phyloP scores from a whole-genome alignment of 2,113 vertebrate species.

The Tetrax tetrax region DNA sequence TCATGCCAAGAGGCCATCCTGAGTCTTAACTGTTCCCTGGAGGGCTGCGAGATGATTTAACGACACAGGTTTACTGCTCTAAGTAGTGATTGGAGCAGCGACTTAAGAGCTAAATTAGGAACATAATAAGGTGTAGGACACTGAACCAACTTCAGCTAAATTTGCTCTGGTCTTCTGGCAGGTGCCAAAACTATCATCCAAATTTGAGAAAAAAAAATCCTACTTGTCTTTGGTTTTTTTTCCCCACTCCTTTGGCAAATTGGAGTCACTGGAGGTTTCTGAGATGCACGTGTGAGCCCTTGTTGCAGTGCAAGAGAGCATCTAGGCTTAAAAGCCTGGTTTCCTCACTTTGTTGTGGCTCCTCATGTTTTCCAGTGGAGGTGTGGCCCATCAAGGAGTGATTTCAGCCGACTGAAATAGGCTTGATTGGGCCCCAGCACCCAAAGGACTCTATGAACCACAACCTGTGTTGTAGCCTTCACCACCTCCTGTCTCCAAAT shows the following conservation, averaged over 20 bases:
- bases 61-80: constrained; percentile 1
- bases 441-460: neutral
- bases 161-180: neutral
- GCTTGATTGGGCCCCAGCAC: neutral
- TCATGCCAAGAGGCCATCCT: neutral
- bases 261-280: neutral
- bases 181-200: neutral
- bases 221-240: neutral
- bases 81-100: neutral
- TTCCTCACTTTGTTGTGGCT: neutral
- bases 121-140: neutral
- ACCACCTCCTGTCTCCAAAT: neutral
- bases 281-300: neutral
- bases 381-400: neutral
- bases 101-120: constrained; percentile 26
- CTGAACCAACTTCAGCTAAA: neutral
- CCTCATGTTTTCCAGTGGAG: neutral
- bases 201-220: neutral
- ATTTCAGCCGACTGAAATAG: neutral
- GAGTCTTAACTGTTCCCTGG: neutral
- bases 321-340: neutral
- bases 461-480: neutral
- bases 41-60: constrained; percentile 21
- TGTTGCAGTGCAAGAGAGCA: neutral
- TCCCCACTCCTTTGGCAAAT: neutral